A percentile compares a stretch with the other conserved stretches of the same genome.
These are phyloP conservation scores for Tachina grossa DNA, from an alignment of 2,888 invertebrate species.

Conservation along the genomic window DNA sequence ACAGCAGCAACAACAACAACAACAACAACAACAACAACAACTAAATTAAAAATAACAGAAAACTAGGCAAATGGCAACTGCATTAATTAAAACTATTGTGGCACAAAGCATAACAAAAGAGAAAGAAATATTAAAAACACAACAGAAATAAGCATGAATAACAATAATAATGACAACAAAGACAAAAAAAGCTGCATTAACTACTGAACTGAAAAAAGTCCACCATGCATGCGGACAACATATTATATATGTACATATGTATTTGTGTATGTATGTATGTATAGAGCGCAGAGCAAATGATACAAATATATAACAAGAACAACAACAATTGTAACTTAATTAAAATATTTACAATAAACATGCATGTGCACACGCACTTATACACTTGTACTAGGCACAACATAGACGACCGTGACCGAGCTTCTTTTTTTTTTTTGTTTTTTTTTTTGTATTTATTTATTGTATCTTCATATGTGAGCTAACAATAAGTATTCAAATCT, in stretches of 20 bases:
- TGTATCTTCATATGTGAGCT: too few relatives aligned
- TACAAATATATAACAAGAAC: constrained; percentile 20
- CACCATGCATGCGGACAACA: constrained; percentile 36
- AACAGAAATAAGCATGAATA: constrained; percentile 14
- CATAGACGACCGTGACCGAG: constrained; percentile 61
- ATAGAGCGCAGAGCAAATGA: constrained; percentile 10
- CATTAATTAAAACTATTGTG: constrained; percentile 67
- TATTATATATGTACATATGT: neutral
- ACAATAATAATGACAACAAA: constrained; percentile 21
- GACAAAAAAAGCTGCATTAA: constrained; percentile 43
- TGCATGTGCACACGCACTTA: neutral
- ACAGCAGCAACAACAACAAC: constrained; percentile 24
- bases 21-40: constrained; percentile 35
- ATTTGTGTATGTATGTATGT: too few relatives aligned
- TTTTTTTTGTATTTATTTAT: too few relatives aligned
- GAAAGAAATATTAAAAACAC: constrained; percentile 23
- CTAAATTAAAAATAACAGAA: constrained; percentile 37
- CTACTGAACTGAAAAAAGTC: constrained; percentile 46
- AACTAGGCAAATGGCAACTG: constrained; percentile 64
- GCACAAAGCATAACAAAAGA: constrained; percentile 36
- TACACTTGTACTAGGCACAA: neutral
- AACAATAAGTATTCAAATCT: too few relatives aligned
- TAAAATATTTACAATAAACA: constrained; percentile 43
- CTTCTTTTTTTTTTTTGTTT: too few relatives aligned
- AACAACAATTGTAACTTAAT: constrained; percentile 46